phyloP scores from a whole-genome alignment of 2,113 vertebrate genomes.

The Scophthalmus maximus region DNA sequence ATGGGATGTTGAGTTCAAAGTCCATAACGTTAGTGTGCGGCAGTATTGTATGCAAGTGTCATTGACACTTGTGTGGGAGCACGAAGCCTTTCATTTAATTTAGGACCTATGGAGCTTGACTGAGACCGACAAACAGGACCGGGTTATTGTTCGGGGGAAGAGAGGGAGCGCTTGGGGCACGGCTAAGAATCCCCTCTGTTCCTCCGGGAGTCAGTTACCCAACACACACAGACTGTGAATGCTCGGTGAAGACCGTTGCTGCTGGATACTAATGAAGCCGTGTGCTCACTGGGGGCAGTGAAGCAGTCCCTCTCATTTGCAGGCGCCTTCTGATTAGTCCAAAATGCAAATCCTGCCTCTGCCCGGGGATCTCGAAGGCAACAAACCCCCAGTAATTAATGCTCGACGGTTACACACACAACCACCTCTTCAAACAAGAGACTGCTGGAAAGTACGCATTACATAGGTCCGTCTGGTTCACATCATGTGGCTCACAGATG shows the following conservation, averaged over 20 bases:
- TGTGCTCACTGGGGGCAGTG: conserved; percentile 44
- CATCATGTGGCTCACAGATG: conserved; percentile 61
- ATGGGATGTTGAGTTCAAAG: conserved; percentile 44
- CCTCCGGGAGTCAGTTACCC: conserved; percentile 43
- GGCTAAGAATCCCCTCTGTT: conserved; percentile 37
- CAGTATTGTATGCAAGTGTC: conserved; percentile 17
- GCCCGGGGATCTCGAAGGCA: conserved; percentile 42
- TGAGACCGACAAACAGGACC: conserved; percentile 22
- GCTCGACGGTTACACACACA: conserved; percentile 40
- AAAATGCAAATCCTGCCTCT: conserved; percentile 70
- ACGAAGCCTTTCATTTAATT: conserved; percentile 26
- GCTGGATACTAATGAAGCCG: conserved; percentile 69
- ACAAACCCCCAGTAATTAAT: conserved; percentile 55
- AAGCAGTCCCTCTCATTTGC: conserved; percentile 61
- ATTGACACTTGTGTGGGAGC: conserved; percentile 40
- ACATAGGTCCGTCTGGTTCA: conserved; percentile 40
- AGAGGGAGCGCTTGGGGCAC: conserved; percentile 13
- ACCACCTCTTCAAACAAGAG: conserved; percentile 50
- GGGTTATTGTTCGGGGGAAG: conserved; percentile 36
- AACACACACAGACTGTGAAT: conserved; percentile 42
- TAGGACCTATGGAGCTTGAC: conserved; percentile 18
- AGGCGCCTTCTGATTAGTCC: conserved; percentile 59
- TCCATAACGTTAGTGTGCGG: conserved; percentile 2
- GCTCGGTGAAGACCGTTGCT: conserved; percentile 49
- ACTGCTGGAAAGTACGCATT: conserved; percentile 17